Evolutionary conservation across 2,113 vertebrate species (phyloP).

Genomic region (Misgurnus mizolepis): DNA sequence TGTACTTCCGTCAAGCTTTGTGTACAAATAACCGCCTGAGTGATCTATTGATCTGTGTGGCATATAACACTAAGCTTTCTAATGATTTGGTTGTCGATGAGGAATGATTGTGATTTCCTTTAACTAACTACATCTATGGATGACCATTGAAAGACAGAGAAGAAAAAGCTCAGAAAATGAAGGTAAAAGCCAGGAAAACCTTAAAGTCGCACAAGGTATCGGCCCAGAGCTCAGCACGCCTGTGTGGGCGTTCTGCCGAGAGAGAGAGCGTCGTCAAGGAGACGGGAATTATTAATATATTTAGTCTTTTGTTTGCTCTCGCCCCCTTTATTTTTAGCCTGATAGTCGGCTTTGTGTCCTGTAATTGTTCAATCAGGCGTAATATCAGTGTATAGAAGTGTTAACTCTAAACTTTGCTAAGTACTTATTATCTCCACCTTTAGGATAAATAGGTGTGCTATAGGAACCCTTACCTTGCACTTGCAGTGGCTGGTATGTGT

Average conservation of each 20-base stretch:
- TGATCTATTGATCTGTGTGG: neutral
- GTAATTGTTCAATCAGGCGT: slow-evolving; percentile 58
- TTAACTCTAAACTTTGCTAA: slow-evolving; percentile 43
- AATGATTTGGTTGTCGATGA: neutral
- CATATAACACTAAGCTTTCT: neutral
- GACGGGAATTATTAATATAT: slow-evolving; percentile 70
- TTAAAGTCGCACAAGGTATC: slow-evolving; percentile 57
- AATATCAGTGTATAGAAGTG: slow-evolving; percentile 54
- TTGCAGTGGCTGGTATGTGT: slow-evolving; percentile 34
- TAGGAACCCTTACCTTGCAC: slow-evolving; percentile 16
- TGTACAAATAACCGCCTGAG: neutral
- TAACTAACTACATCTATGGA: neutral
- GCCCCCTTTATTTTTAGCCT: slow-evolving; percentile 66
- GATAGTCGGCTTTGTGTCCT: slow-evolving; percentile 54
- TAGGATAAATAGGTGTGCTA: slow-evolving; percentile 47
- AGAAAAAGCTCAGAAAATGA: neutral
- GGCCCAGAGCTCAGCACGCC: slow-evolving; percentile 57
- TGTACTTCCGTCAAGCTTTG: neutral
- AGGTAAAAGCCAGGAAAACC: slow-evolving; percentile 15
- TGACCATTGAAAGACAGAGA: neutral
- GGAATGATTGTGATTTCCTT: slow-evolving; percentile 8
- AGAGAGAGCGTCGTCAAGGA: slow-evolving; percentile 68
- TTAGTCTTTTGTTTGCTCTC: slow-evolving; percentile 62
- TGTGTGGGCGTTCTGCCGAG: slow-evolving; percentile 66
- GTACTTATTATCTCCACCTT: slow-evolving; percentile 52